Conservation (phyloP, 2,797 vertebrate species). For the Fratercula arctica region DNA sequence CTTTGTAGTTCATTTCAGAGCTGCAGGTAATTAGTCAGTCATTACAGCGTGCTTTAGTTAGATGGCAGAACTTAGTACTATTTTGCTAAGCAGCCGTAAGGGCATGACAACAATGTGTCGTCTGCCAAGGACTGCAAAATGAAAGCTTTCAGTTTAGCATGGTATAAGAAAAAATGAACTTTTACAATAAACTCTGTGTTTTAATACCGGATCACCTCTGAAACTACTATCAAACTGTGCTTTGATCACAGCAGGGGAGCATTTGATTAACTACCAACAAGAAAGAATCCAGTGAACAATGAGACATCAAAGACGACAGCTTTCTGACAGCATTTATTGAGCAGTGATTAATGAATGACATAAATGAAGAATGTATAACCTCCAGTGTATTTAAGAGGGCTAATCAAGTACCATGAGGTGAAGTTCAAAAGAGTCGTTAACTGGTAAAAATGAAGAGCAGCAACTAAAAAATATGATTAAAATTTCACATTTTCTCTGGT, state of each 20-base stretch:
- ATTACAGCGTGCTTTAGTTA: slow-evolving; percentile 15
- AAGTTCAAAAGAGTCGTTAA: slow-evolving; percentile 35
- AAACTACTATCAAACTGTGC: slow-evolving; percentile 65
- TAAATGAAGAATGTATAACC: slow-evolving; percentile 50
- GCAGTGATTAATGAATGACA: slow-evolving; percentile 88
- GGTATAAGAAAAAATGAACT: neutral
- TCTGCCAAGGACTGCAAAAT: neutral
- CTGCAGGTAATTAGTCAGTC: slow-evolving; percentile 55
- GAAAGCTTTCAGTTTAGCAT: neutral
- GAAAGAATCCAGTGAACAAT: slow-evolving; percentile 78
- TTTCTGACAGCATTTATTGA: slow-evolving; percentile 84
- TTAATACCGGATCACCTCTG: slow-evolving; percentile 53
- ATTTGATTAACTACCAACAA: slow-evolving; percentile 83
- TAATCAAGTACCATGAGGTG: slow-evolving; percentile 24
- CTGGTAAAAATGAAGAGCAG: slow-evolving; percentile 14
- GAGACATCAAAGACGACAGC: slow-evolving; percentile 83
- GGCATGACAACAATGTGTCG: neutral
- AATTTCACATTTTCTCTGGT: neutral
- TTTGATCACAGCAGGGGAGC: slow-evolving; percentile 80
- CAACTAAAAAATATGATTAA: neutral
- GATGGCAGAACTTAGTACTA: neutral
- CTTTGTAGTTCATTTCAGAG: slow-evolving; percentile 24
- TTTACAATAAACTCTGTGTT: neutral
- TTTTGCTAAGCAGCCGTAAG: neutral
- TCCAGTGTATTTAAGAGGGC: slow-evolving; percentile 22